Conservation (phyloP, 2,888 invertebrate genomes). For the Drosophila rubida region DNA sequence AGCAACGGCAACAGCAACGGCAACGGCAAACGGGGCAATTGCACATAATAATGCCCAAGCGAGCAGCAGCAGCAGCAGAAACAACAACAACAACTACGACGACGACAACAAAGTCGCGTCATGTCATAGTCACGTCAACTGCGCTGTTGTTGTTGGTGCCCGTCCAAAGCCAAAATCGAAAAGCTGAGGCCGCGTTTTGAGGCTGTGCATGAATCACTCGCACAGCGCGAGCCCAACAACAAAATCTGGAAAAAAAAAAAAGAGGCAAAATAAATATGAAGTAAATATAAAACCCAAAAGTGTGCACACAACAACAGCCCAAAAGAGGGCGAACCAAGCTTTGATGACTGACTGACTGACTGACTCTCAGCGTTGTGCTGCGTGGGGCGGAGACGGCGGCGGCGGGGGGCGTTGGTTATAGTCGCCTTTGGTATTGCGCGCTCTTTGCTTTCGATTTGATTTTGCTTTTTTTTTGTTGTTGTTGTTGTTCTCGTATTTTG, state of each 20-base stretch:
- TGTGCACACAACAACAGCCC: slow-evolving; percentile 43
- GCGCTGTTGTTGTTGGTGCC: slow-evolving; percentile 55
- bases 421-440: slow-evolving; percentile 22
- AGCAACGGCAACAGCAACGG: too few species aligned
- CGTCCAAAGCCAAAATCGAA: slow-evolving; percentile 51
- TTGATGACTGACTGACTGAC: slow-evolving; percentile 61
- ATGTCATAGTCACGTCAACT: slow-evolving; percentile 82
- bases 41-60: slow-evolving; percentile 77
- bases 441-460: slow-evolving; percentile 51
- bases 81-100: slow-evolving; percentile 40
- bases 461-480: neutral
- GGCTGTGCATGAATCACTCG: slow-evolving; percentile 79
- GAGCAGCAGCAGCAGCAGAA: slow-evolving; percentile 56
- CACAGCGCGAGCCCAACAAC: slow-evolving; percentile 56
- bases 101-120: slow-evolving; percentile 66
- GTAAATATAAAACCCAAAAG: slow-evolving; percentile 57
- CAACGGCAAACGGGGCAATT: slow-evolving; percentile 70
- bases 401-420: slow-evolving; percentile 14
- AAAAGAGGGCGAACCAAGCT: slow-evolving; percentile 63
- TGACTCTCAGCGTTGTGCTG: slow-evolving; percentile 7
- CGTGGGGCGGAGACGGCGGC: slow-evolving; percentile 3
- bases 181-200: slow-evolving; percentile 65
- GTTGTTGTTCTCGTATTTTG: slow-evolving; percentile 7
- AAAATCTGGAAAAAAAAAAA: slow-evolving; percentile 19
- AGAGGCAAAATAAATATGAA: slow-evolving; percentile 33